Percentiles rank a stretch among this genome's conserved stretches.
These are phyloP conservation scores for Oncorhynchus masou DNA, from an alignment of 2,113 vertebrate species.

Conservation along the genomic window DNA sequence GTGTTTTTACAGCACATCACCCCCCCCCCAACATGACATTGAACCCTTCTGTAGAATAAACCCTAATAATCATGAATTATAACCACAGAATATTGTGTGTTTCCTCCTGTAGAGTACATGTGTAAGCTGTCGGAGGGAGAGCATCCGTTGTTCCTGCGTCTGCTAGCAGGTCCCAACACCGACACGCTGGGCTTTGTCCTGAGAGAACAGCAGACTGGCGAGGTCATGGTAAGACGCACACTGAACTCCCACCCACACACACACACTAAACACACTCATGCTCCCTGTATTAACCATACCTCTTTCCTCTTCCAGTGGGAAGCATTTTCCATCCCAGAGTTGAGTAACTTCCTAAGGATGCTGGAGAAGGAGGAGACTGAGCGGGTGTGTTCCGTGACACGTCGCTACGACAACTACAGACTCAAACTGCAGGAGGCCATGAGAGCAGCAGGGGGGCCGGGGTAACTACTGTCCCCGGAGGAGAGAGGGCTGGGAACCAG, in stretches of 20 bases:
- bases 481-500: neutral
- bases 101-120: constrained; percentile 79
- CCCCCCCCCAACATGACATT: constrained; percentile 20
- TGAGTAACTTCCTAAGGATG: constrained; percentile 93
- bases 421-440: constrained; percentile 88
- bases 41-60: constrained; percentile 7
- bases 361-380: constrained; percentile 93
- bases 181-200: constrained; percentile 91
- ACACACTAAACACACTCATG: neutral
- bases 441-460: constrained; percentile 66
- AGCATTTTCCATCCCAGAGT: constrained; percentile 91
- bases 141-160: constrained; percentile 88
- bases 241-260: neutral
- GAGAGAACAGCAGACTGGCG: constrained; percentile 90
- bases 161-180: constrained; percentile 86
- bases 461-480: constrained; percentile 59
- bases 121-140: constrained; percentile 90
- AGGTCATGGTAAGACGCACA: constrained; percentile 81
- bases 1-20: constrained; percentile 19
- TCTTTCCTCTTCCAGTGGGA: constrained; percentile 82
- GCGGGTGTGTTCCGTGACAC: constrained; percentile 78
- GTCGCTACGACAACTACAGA: constrained; percentile 81
- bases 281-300: neutral
- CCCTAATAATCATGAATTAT: neutral
- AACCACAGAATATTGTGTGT: constrained; percentile 7